These are phyloP conservation scores for Asobara japonica DNA, from an alignment of 1,140 invertebrate species.

Conservation along the genomic window DNA sequence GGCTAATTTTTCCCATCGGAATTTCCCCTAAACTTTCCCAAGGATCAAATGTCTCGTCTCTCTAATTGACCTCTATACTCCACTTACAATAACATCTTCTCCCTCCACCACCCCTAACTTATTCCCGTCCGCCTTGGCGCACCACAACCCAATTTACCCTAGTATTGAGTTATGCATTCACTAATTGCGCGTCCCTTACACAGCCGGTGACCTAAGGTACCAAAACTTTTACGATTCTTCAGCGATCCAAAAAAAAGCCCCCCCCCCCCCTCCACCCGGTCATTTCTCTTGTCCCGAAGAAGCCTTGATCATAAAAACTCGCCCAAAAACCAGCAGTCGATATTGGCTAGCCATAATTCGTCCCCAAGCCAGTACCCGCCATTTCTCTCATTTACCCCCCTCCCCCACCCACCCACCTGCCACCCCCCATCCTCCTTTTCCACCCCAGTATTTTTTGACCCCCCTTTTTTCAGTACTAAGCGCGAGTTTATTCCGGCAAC, in stretches of 20 bases:
- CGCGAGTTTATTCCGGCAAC: conserved; percentile 28
- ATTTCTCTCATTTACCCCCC: not conserved
- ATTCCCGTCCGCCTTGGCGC: not conserved
- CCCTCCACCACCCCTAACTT: not conserved
- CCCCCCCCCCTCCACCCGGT: not conserved
- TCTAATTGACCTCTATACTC: not conserved
- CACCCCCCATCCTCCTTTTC: not conserved
- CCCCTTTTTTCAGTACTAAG: not conserved
- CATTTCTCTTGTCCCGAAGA: not conserved
- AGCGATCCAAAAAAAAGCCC: not conserved
- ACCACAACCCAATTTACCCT: conserved; percentile 29
- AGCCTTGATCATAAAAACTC: not conserved
- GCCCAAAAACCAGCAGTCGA: not conserved
- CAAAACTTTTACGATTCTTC: conserved; percentile 29
- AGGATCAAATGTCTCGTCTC: not conserved
- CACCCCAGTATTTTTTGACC: conserved; percentile 7
- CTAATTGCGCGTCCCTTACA: conserved; percentile 33
- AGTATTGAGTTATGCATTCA: conserved; percentile 40
- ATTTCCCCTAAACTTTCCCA: too few species aligned
- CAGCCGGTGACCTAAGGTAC: not conserved
- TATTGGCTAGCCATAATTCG: conserved; percentile 28
- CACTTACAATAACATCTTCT: not conserved
- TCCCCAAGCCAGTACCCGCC: not conserved
- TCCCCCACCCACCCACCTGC: not conserved
- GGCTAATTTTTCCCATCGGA: too few species aligned